A percentile compares a stretch with the other conserved stretches of the same genome.
These are phyloP conservation scores for Archilochus colubris DNA, from an alignment of 2,113 vertebrate species.

Conservation along the genomic window DNA sequence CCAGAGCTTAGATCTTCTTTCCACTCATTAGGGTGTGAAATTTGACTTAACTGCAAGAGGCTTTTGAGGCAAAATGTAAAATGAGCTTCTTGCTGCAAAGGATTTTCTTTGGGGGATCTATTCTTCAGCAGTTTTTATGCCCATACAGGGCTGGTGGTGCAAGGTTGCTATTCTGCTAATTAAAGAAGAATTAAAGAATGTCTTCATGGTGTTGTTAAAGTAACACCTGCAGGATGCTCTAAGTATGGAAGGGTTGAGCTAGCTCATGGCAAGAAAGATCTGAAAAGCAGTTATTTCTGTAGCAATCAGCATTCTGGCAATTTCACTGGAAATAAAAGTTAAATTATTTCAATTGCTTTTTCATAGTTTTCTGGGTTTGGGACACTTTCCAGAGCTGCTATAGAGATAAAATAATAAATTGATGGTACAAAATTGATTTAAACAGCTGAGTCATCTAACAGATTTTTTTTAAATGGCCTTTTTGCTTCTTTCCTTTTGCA, in stretches of 20 bases:
- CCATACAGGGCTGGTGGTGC: not conserved
- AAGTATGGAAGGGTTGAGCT: not conserved
- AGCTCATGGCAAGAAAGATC: not conserved
- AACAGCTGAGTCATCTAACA: not conserved
- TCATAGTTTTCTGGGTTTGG: not conserved
- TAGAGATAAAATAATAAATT: not conserved
- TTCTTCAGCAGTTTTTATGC: not conserved
- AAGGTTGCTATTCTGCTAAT: not conserved
- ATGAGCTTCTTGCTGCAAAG: not conserved
- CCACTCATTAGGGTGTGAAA: not conserved
- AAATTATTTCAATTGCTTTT: not conserved
- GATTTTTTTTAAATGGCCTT: not conserved
- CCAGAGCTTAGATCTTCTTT: not conserved
- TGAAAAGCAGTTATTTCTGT: not conserved
- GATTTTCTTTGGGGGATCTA: not conserved
- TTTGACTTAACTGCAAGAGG: not conserved
- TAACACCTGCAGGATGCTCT: not conserved
- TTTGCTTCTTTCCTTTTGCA: not conserved
- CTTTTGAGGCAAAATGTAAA: not conserved
- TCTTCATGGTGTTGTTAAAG: not conserved
- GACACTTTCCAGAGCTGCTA: not conserved
- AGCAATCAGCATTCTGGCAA: fast-evolving
- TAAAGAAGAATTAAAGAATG: not conserved
- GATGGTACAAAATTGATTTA: not conserved
- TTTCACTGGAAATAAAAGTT: not conserved